Evolutionary conservation across 2,113 vertebrate genomes (phyloP).

Genomic region (Alouatta palliata): DNA sequence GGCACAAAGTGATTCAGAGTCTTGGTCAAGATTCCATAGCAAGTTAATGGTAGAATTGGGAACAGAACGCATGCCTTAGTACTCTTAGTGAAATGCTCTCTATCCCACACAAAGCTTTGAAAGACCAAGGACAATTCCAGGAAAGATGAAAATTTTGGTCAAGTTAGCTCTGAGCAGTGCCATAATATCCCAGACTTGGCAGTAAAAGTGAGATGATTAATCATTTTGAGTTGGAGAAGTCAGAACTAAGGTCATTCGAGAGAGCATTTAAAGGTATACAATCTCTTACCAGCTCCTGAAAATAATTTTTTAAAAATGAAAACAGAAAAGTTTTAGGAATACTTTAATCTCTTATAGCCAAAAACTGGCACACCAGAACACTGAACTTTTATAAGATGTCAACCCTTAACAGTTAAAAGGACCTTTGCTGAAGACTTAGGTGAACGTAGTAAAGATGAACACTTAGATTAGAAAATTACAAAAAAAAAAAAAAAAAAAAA

Average conservation of each 20-base stretch:
- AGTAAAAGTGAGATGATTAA: conserved; percentile 15
- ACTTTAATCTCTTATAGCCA: conserved; percentile 10
- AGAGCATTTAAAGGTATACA: conserved; percentile 35
- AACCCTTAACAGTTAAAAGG: not conserved
- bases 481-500: not conserved
- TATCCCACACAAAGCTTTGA: not conserved
- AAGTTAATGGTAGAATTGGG: not conserved
- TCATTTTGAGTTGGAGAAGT: conserved; percentile 41
- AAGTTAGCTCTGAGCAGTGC: not conserved
- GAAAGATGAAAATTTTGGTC: not conserved
- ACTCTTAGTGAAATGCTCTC: not conserved
- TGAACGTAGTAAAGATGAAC: not conserved
- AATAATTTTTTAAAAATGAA: not conserved
- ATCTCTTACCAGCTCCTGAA: not conserved
- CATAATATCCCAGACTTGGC: not conserved
- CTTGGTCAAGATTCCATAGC: not conserved
- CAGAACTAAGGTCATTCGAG: not conserved
- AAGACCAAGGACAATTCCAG: conserved; percentile 42
- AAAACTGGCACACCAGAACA: not conserved
- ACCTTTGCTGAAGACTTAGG: not conserved
- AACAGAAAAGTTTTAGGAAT: not conserved
- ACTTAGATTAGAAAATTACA: not conserved
- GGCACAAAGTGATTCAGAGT: not conserved
- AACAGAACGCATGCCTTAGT: not conserved
- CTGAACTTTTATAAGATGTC: not conserved